A percentile compares a stretch with the other conserved stretches of the same genome.
These are phyloP conservation scores for Acanthaster planci DNA, from an alignment of 35 echinoderm and acorn worm genomes.

Conservation along the genomic window DNA sequence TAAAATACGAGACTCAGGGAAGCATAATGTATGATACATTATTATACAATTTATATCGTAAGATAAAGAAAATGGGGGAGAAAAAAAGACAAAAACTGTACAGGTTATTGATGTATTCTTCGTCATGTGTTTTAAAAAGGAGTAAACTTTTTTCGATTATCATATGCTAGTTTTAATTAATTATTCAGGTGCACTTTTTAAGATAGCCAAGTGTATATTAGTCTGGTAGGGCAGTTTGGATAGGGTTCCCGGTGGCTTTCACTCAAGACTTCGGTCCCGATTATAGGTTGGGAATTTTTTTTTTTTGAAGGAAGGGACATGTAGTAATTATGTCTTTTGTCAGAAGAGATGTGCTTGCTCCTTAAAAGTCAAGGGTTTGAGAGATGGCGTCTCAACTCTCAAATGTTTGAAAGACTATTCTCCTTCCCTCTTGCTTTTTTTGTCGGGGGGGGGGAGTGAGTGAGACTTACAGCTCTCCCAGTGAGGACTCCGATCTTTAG, in stretches of 20 bases:
- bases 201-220: slow-evolving; percentile 5
- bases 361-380: no score
- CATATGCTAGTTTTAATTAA: not conserved
- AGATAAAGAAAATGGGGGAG: not conserved
- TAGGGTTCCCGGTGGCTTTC: not conserved
- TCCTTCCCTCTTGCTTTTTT: no score
- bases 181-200: slow-evolving; percentile 15
- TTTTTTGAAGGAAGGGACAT: no score
- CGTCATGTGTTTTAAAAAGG: slow-evolving; percentile 19
- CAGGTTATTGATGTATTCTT: slow-evolving; percentile 9
- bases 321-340: no score
- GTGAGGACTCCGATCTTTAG: no score
- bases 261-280: no score
- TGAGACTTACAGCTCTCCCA: no score
- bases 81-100: not conserved
- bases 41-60: slow-evolving; percentile 19
- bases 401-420: no score
- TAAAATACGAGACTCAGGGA: slow-evolving; percentile 6
- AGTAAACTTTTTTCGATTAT: not conserved
- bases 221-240: not conserved
- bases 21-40: slow-evolving; percentile 6
- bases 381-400: no score
- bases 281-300: no score
- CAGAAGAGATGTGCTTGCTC: no score
- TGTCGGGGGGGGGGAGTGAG: no score